A percentile compares a stretch with the other conserved stretches of the same genome.
Conservation (phyloP, 2,113 vertebrate species). For the Stigmatopora nigra region DNA sequence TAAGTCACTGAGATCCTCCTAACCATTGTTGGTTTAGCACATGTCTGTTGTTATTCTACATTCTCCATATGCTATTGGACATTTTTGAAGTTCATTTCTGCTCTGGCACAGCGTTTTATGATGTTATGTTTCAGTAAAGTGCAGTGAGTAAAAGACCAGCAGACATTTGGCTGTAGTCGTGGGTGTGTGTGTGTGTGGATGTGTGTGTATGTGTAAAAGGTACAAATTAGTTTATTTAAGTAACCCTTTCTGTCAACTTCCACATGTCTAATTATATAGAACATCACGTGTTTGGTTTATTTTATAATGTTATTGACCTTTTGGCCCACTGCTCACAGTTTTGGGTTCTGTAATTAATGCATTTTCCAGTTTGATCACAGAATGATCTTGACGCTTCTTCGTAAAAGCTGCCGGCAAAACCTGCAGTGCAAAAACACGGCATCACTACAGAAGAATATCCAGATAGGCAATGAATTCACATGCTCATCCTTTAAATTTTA, state of each 20-base stretch:
- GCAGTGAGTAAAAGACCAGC: conserved; percentile 11
- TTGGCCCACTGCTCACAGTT: conserved; percentile 5
- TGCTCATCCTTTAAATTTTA: conserved; percentile 62
- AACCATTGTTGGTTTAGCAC: conserved; percentile 22
- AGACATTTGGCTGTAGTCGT: conserved; percentile 18
- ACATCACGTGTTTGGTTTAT: conserved; percentile 16
- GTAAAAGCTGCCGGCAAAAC: conserved; percentile 44
- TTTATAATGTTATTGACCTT: conserved; percentile 13
- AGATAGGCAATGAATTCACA: conserved; percentile 60
- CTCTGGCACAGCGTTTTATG: conserved; percentile 18
- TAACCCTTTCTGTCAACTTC: neutral
- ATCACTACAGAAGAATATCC: conserved; percentile 38
- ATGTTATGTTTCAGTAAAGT: conserved; percentile 18
- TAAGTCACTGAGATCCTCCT: conserved; percentile 13
- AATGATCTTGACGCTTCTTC: conserved; percentile 55
- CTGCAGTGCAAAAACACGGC: conserved; percentile 31
- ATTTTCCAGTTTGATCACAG: conserved; percentile 30
- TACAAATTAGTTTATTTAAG: conserved; percentile 5
- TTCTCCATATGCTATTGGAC: conserved; percentile 26
- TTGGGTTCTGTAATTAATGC: conserved; percentile 48
- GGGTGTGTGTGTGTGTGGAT: neutral
- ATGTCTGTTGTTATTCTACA: conserved; percentile 29
- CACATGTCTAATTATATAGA: conserved; percentile 22
- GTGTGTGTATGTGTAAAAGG: neutral
- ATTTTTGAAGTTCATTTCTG: conserved; percentile 20